phyloP scores from a whole-genome alignment of 2,113 vertebrate species.

The Toxostoma redivivum region DNA sequence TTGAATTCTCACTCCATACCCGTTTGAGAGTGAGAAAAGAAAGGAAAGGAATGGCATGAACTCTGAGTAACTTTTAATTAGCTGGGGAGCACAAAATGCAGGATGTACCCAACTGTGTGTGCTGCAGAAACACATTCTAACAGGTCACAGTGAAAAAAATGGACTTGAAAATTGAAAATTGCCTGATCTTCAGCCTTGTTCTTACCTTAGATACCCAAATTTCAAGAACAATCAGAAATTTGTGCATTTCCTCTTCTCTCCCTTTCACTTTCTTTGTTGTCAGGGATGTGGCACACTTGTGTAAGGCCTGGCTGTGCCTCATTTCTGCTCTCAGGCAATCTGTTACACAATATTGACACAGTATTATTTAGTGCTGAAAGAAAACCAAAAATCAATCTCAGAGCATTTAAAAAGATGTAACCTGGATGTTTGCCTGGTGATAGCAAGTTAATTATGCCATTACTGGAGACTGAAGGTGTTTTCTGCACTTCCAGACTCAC shows the following conservation, averaged over 20 bases:
- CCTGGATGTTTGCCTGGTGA: neutral
- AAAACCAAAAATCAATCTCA: neutral
- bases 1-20: neutral
- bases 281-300: neutral
- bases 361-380: neutral
- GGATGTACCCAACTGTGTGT: accelerated
- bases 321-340: neutral
- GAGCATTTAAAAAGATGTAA: neutral
- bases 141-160: neutral
- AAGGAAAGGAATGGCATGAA: accelerated
- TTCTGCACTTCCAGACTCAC: neutral
- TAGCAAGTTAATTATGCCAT: neutral
- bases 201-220: neutral
- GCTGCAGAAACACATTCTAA: neutral
- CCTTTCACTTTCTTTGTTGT: neutral
- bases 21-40: neutral
- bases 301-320: neutral
- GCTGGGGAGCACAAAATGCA: neutral
- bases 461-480: neutral
- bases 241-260: neutral
- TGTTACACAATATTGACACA: neutral
- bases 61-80: neutral
- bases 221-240: neutral
- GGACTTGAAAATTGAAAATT: no score
- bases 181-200: neutral